These are phyloP conservation scores for Pitta sordida DNA, from an alignment of 2,113 vertebrate species.

Conservation along the genomic window DNA sequence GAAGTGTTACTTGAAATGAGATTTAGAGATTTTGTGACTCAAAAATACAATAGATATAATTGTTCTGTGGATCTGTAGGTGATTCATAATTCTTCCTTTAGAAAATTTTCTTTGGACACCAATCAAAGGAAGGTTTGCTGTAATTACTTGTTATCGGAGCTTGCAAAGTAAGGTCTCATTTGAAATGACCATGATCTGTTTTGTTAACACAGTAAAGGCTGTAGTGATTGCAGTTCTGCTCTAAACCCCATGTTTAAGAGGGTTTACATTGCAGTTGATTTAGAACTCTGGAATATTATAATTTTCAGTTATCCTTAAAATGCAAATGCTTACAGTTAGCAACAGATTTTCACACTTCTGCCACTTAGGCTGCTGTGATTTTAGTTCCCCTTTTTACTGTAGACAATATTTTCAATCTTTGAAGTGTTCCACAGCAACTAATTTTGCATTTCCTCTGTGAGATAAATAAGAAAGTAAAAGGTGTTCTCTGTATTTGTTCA, in stretches of 20 bases:
- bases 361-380: background rate
- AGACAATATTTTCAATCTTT: background rate
- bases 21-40: background rate
- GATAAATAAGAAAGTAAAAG: background rate
- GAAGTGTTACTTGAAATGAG: background rate
- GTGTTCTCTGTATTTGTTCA: background rate
- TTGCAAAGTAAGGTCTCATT: background rate
- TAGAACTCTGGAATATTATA: background rate
- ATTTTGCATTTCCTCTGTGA: background rate
- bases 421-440: background rate
- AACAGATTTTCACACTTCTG: background rate
- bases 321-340: background rate
- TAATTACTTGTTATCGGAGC: background rate
- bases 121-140: background rate
- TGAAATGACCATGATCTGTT: background rate
- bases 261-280: background rate
- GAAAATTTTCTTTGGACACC: background rate
- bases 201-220: background rate
- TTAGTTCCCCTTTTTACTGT: background rate
- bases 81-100: background rate
- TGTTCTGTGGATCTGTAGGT: background rate
- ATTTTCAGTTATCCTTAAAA: background rate
- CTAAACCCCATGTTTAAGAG: background rate
- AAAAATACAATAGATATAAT: background rate
- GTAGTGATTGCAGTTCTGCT: background rate